These are phyloP conservation scores for Xenopus borealis DNA, from an alignment of 2,113 vertebrate genomes.

Conservation along the genomic window DNA sequence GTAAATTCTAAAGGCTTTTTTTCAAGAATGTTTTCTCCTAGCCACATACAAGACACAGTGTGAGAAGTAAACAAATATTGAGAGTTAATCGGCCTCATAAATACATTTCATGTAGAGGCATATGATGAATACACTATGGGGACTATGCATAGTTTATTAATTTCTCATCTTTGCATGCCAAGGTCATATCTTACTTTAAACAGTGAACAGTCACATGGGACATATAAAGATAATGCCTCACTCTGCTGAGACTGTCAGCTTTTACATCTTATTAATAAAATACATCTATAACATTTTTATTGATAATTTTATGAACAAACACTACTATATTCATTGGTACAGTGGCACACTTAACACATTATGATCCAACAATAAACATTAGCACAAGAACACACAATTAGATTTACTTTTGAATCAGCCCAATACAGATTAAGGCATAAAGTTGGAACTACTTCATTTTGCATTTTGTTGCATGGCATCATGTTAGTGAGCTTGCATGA, in stretches of 20 bases:
- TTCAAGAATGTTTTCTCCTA: too few species aligned
- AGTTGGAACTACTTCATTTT: not conserved
- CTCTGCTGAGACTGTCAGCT: conserved; percentile 33
- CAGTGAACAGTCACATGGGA: conserved; percentile 37
- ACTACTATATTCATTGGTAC: conserved; percentile 7
- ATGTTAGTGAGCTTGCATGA: too few species aligned
- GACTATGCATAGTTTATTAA: conserved; percentile 9
- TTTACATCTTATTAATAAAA: conserved; percentile 43
- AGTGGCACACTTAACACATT: conserved; percentile 31
- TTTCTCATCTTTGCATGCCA: conserved; percentile 34
- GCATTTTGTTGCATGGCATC: too few species aligned
- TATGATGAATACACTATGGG: not conserved
- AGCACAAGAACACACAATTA: too few species aligned
- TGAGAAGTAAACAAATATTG: too few species aligned
- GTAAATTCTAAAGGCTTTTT: too few species aligned
- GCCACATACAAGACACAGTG: too few species aligned
- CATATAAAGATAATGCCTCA: conserved; percentile 35
- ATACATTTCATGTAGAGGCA: conserved; percentile 28
- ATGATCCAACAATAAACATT: conserved; percentile 5
- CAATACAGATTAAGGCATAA: not conserved
- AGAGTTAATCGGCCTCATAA: conserved; percentile 32
- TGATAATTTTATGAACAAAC: conserved; percentile 8
- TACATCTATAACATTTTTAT: conserved; percentile 41
- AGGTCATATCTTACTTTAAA: conserved; percentile 47
- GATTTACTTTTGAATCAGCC: too few species aligned